Base-by-base conservation (phyloP, 2,797 vertebrate genomes). In the Coreius guichenoti region DNA sequence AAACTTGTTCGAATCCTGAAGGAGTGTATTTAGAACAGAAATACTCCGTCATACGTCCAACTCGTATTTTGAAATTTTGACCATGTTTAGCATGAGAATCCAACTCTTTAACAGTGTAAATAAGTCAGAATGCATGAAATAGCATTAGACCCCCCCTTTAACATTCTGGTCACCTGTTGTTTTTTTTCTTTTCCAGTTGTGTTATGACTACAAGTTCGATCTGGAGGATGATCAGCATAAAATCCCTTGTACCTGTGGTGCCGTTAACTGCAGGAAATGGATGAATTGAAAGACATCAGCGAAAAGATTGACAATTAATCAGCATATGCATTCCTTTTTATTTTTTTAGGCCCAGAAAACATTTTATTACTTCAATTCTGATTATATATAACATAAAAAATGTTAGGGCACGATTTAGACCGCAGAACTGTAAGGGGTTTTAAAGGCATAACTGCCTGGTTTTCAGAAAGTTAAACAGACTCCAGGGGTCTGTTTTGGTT, bases 221-320 rank as follows among this genome's bases (percentile, higher is more conserved):
- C 97, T 99, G 84, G 98, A 99, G 93, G 98, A 99, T 13, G 98
- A 99, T 92, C 98, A 99, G 94, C 97, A 99, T 93, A 99, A 99
- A 95, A 99, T 99, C 90, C 97, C 98, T 2, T 99, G 98, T 95
- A 97, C 98, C 96, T 99, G 98, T 92, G 97, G 98, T 91, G 97
- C 97, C 17, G 96, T 99, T 45, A 99, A 98, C 96, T 99, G 98
- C 94, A 96, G 97, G 81, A 98, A 99, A 93, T 99, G 98, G 98
- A 99, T 99, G 98, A 99, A 99, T 95, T 97, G 92, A 90, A 80
- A 21, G 81, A 75, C 17, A 11, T 8, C 74, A 8, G 75, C n/a
- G 7, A 43, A 80, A 82, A n/a, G n/a, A n/a, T n/a, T n/a, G n/a
- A n/a, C n/a, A n/a, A 63, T 2, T 9, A 43, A 43, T 85, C 56